phyloP scores from a whole-genome alignment of 2,888 invertebrate species.

The Saturnia japonica region DNA sequence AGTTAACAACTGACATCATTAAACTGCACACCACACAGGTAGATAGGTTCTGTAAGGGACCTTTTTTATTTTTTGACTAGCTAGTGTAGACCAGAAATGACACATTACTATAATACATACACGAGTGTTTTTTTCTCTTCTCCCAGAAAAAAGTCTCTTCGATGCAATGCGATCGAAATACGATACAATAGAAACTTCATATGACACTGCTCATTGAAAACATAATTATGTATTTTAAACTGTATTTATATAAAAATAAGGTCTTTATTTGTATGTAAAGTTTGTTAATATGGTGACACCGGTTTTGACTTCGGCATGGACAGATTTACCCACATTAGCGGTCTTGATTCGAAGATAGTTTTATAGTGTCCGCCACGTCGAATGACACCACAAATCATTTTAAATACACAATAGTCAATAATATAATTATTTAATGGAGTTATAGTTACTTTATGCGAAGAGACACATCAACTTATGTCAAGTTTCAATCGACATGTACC shows the following conservation, averaged over 20 bases:
- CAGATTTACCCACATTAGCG: slow-evolving; percentile 73
- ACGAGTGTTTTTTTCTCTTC: too few relatives aligned
- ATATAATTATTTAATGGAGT: slow-evolving; percentile 16
- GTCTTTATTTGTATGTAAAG: slow-evolving; percentile 24
- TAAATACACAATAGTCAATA: slow-evolving; percentile 19
- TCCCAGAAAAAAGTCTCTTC: too few relatives aligned
- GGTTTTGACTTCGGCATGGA: slow-evolving; percentile 63
- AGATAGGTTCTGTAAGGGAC: too few relatives aligned
- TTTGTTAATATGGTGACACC: slow-evolving; percentile 42
- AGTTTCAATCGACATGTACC: too few relatives aligned
- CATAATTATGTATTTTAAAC: slow-evolving; percentile 26
- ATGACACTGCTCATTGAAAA: slow-evolving; percentile 29
- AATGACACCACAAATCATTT: slow-evolving; percentile 23
- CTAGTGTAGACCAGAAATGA: too few relatives aligned
- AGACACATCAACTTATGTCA: neutral
- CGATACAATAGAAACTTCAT: slow-evolving; percentile 43
- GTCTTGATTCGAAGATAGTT: slow-evolving; percentile 53
- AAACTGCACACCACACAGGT: too few relatives aligned
- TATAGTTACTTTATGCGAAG: neutral
- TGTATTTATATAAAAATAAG: neutral
- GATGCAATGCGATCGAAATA: too few relatives aligned
- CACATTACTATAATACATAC: too few relatives aligned
- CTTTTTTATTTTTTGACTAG: too few relatives aligned
- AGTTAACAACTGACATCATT: too few relatives aligned
- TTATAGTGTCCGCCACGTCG: slow-evolving; percentile 42